Evolutionary conservation across 2,888 invertebrate species (phyloP), one percentile per base, ranked within the genome.

Genomic region (Petrolisthes cinctipes): DNA sequence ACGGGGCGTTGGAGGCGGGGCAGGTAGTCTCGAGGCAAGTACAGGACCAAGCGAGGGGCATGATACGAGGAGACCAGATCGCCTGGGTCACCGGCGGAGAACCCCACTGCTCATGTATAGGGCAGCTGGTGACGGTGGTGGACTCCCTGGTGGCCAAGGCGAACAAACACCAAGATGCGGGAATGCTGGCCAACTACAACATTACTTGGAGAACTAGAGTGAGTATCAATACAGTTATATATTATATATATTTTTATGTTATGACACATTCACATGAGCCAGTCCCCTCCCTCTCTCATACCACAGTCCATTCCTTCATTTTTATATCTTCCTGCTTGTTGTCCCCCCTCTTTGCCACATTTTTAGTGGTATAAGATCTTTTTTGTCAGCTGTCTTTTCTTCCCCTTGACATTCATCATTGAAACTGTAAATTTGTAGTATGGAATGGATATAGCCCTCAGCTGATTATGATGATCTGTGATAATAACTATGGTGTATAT

Each of bases 171-270:
- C 93, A 93, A 73, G 95, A 95, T 92, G 97, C 97, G 93, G 97
- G 97, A 14, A 95, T 96, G 93, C 94, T 98, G 93, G 97, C 97
- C n/a, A 94, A 95, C 91, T 97, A 97, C 93, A 95, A 95, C 91
- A 97, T 98, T 92, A 96, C 96, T 92, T 97, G 97, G 89, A 95
- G 98, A 92, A 98, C 98, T 91, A 97, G 97, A 96, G 98, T 97
- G 94, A 94, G 93, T 91, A 9, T 7, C 14, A 37, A 37, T 37
- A 37, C 37, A 37, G 37, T 37, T 37, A 37, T 37, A n/a, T n/a
- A n/a, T n/a, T n/a, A n/a, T n/a, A 17, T 71, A 20, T 6, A 71
- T 17, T 71, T 7, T 71, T 71, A 7, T 20, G 4, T 66, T 66
- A 66, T 11, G 14, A 11, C 17, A 17, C 66, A 14, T 66, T 66